Percentiles rank a stretch among this genome's conserved stretches.
Conservation (phyloP, 2,797 vertebrate species). For the Chloroceryle amazona region DNA sequence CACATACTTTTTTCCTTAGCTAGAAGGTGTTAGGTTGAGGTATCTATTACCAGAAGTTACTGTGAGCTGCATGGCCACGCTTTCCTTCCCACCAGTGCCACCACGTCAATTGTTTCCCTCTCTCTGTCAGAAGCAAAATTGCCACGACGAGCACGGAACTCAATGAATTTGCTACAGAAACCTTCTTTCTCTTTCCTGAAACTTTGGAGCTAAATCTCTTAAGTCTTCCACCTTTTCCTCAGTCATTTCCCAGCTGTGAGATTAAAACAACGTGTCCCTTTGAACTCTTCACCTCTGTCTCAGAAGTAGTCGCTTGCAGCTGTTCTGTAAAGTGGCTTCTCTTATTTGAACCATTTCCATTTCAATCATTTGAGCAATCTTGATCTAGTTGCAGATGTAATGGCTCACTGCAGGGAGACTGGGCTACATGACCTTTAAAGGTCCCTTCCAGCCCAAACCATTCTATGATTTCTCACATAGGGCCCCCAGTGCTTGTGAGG, state of each 20-base stretch:
- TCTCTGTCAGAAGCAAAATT: rapidly evolving
- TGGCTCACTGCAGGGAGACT: no score
- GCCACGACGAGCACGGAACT: rapidly evolving
- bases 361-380: no score
- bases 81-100: rapidly evolving
- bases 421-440: no score
- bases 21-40: rapidly evolving
- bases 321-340: neutral
- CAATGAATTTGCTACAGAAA: rapidly evolving
- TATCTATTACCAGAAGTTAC: rapidly evolving
- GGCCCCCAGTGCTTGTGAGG: neutral
- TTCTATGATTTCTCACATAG: neutral
- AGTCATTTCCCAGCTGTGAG: neutral
- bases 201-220: neutral
- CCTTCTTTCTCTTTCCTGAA: neutral
- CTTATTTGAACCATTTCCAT: neutral
- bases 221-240: neutral
- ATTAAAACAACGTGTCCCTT: neutral
- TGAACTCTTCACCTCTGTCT: neutral
- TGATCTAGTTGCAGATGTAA: no score
- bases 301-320: neutral
- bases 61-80: neutral
- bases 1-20: rapidly evolving
- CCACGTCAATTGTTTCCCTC: rapidly evolving
- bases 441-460: no score